Evolutionary conservation across 1,140 invertebrate genomes (phyloP), one percentile per base, ranked within the genome.

Genomic region (Sesamia nonagrioides): DNA sequence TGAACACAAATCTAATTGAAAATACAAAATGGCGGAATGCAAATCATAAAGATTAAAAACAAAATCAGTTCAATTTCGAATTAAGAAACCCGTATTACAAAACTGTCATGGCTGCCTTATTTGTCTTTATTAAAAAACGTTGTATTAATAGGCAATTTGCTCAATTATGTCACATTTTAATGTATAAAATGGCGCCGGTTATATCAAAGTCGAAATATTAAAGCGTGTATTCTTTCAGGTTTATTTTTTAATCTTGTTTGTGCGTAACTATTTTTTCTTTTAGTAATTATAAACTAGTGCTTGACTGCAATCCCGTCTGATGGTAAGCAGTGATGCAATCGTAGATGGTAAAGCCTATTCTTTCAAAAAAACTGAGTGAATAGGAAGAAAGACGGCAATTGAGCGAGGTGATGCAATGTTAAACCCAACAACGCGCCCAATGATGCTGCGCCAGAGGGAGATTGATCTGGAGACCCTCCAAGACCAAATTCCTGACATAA

Each of bases 71-170:
- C 69, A 50, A 72, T 54, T 72, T 42, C 52, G 40, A 56, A 72
- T 54, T 72, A 18, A 63, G 37, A 71, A 40, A n/a, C 60, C n/a
- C n/a, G 60, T 63, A 58, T 21, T 13, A 35, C 18, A 27, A 66
- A 52, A 52, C 21, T 71, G 50, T 60, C 42, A 75, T 48, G 72
- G 21, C 56, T 11, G 72, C 40, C 56, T 35, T 75, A 56, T 75
- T 63, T 71, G 68, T 71, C 58, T 75, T 75, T 60, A 75, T 75
- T 61, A 75, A 2, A 61, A 63, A 61, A 75, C 37, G 58, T 33
- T 15, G 13, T 63, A 75, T 61, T 75, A 75, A 75, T 61, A 75
- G 37, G 58, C 42, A 75, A 75, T 75, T 61, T 50, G 56, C 21
- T 17, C 56, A 75, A 75, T 75, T 75, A 75, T 63, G 56, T 48